These are phyloP conservation scores for Halcyon leucocephala DNA, from an alignment of 2,797 vertebrate genomes.

Conservation along the genomic window DNA sequence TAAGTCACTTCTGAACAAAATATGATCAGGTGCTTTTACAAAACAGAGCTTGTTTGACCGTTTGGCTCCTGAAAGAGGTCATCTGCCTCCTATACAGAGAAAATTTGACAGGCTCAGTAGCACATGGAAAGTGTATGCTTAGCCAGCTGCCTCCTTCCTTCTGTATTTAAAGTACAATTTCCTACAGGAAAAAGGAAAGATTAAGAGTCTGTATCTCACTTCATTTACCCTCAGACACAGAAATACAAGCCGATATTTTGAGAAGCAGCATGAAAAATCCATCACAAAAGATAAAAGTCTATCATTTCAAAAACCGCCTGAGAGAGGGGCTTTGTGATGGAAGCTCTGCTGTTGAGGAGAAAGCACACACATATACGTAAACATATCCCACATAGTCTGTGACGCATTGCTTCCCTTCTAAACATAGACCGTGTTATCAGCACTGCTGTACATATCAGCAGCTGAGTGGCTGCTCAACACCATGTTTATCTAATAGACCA, in stretches of 20 bases:
- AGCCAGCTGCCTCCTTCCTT: not conserved
- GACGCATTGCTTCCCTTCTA: conserved; percentile 62
- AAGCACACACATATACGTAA: conserved; percentile 5
- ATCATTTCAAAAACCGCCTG: not conserved
- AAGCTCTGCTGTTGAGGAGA: conserved; percentile 21
- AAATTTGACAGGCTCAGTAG: not conserved
- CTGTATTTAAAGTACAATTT: conserved; percentile 35
- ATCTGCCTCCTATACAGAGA: not conserved
- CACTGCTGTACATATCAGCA: conserved; percentile 15
- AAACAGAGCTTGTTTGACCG: not conserved
- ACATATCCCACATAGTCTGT: conserved; percentile 35
- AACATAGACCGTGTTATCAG: conserved; percentile 67
- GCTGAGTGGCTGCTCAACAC: conserved; percentile 54
- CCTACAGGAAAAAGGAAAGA: not conserved
- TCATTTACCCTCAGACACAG: conserved; percentile 6
- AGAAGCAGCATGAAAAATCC: conserved; percentile 20
- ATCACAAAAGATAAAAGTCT: not conserved
- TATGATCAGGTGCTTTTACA: not conserved
- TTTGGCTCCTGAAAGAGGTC: not conserved
- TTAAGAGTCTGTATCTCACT: conserved; percentile 9
- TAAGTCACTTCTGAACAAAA: conserved; percentile 13
- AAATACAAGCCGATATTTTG: conserved; percentile 27
- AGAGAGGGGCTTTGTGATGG: conserved; percentile 35
- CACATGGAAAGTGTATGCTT: not conserved
- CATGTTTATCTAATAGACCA: conserved; percentile 71